Percentiles rank a stretch among this genome's conserved stretches.
These are phyloP conservation scores for Pionites leucogaster DNA, from an alignment of 2,113 vertebrate species.

Conservation along the genomic window DNA sequence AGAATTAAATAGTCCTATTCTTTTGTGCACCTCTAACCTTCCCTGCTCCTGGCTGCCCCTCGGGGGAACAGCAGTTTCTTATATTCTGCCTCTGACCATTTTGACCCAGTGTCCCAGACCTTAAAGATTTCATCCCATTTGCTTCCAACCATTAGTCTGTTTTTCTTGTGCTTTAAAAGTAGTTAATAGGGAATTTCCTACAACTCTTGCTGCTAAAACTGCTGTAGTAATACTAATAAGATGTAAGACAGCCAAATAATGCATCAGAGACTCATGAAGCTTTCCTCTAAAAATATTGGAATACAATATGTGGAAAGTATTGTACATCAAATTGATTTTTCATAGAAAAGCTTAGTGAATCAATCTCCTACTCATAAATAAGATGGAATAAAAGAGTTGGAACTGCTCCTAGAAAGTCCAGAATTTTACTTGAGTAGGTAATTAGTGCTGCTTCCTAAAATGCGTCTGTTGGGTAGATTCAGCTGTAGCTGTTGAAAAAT, in stretches of 20 bases:
- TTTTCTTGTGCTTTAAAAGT: background rate
- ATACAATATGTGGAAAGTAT: background rate
- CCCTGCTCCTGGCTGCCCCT: background rate
- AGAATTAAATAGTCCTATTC: background rate
- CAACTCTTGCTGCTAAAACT: background rate
- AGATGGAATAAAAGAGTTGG: background rate
- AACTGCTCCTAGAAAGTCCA: background rate
- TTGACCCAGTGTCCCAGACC: background rate
- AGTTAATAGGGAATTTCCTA: background rate
- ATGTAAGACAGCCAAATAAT: background rate
- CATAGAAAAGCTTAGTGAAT: background rate
- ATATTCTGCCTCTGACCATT: background rate
- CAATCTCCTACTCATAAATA: background rate
- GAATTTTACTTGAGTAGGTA: background rate
- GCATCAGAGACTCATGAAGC: background rate
- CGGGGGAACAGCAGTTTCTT: background rate
- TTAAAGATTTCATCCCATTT: background rate
- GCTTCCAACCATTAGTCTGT: background rate
- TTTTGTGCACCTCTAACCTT: background rate
- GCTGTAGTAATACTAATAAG: background rate
- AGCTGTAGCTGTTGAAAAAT: background rate
- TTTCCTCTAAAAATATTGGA: background rate
- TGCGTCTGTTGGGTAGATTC: background rate
- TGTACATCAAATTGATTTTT: background rate
- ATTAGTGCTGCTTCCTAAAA: background rate